Conservation (phyloP, 1,140 invertebrate genomes). For the Nasonia vitripennis region DNA sequence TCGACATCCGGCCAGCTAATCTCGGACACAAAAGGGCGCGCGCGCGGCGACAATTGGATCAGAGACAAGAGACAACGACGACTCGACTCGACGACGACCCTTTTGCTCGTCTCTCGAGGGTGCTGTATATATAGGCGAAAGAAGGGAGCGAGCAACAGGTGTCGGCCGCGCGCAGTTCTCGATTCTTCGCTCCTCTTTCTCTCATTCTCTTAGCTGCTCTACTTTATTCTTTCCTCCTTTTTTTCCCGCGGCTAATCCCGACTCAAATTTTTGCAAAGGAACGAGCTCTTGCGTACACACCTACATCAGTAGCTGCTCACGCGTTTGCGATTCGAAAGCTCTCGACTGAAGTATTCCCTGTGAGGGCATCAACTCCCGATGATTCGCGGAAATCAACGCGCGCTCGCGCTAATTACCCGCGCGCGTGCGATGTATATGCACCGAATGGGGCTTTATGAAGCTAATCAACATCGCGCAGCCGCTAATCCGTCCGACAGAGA, state of each 20-base stretch:
- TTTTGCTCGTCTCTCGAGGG: constrained; percentile 55
- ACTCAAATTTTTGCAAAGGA: too few species aligned
- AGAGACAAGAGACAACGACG: constrained; percentile 46
- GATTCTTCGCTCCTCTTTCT: constrained; percentile 3
- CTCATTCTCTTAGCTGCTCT: neutral
- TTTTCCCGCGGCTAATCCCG: neutral
- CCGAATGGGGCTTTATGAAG: neutral
- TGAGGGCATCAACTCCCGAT: neutral
- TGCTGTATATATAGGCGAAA: neutral
- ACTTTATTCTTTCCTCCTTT: neutral
- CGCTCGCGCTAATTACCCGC: neutral
- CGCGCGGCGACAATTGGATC: constrained; percentile 47
- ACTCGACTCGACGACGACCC: neutral
- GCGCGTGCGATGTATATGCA: neutral
- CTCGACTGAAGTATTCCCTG: neutral
- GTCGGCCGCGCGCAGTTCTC: neutral
- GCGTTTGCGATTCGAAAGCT: neutral
- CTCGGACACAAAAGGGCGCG: constrained; percentile 43
- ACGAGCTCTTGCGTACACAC: too few species aligned
- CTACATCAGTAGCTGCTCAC: neutral
- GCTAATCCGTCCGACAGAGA: neutral
- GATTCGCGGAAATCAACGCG: too few species aligned
- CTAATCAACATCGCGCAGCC: neutral
- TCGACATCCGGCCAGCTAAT: constrained; percentile 9
- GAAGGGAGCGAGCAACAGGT: neutral